Base-by-base conservation (phyloP, 2,797 vertebrate genomes). In the Lepidocolaptes lacrymiger region DNA sequence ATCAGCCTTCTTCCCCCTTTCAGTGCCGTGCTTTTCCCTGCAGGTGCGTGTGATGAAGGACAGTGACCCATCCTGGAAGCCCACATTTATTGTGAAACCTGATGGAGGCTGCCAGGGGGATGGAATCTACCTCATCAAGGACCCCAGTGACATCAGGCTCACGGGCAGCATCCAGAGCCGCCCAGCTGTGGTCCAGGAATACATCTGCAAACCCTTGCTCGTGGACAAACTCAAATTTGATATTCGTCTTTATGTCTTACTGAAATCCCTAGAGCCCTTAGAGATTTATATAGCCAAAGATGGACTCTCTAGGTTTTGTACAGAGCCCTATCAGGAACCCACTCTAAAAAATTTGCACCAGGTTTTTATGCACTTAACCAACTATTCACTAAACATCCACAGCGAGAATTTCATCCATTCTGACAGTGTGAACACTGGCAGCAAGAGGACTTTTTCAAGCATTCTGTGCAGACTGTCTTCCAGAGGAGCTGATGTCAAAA, bases 281-380 rank as follows among this genome's bases (percentile, higher is more conserved):
- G 99, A 99, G 97, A 99, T 99, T 97, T 99, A 99, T 92, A 98
- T 99, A 81, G 99, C 99, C 98, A 99, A 99, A 98, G 99, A 99
- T 32, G 99, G 99, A 89, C 98, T 99, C 76, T 99, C 99, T 3
- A 98, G 99, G 7, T 99, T 99, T 97, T 99, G 99, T 97, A 99
- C 99, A 4, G 99, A 99, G 97, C 99, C 99, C 26, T 99, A 99
- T 90, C 98, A 99, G 96, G 99, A 99, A 94, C 99, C 99, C 58
- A 98, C 95, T 92, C 97, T 99, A 93, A 99, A 98, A 97, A 99
- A 99, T 78, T 98, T 99, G 88, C 99, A 98, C 97, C 99, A 98
- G 39, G 98, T 99, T 93, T 99, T 99, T 94, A 99, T 99, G 99
- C 99, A 99, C 97, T 97, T 99, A 85, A 99, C 99, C 68, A 99